A percentile compares a stretch with the other conserved stretches of the same genome.
These are phyloP conservation scores for Tachystola acroxantha DNA, from an alignment of 2,888 invertebrate genomes.

Conservation along the genomic window DNA sequence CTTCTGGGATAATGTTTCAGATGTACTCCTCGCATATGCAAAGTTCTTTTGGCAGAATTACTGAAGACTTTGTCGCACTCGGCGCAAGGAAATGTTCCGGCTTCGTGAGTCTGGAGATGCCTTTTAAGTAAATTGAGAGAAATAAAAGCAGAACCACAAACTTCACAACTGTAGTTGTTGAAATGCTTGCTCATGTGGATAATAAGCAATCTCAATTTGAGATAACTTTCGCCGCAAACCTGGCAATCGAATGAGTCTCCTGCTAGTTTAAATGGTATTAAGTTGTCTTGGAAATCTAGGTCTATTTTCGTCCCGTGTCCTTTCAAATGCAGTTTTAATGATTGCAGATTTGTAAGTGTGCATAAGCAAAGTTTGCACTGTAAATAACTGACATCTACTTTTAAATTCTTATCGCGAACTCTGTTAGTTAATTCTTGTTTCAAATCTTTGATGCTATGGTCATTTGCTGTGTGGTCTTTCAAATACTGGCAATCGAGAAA, in stretches of 20 bases:
- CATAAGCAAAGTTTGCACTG: conserved; percentile 49
- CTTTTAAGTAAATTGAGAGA: conserved; percentile 40
- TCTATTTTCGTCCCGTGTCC: conserved; percentile 43
- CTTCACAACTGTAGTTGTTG: conserved; percentile 58
- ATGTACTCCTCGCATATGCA: conserved; percentile 52
- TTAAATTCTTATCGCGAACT: conserved; percentile 41
- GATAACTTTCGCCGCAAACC: conserved; percentile 43
- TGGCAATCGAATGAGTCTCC: conserved; percentile 46
- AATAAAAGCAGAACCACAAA: conserved; percentile 53
- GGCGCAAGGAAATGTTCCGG: conserved; percentile 51
- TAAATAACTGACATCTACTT: conserved; percentile 48
- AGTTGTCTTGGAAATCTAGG: conserved; percentile 38
- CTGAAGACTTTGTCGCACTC: conserved; percentile 57
- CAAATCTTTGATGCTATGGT: conserved; percentile 38
- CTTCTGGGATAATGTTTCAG: conserved; percentile 40
- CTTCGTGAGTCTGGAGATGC: conserved; percentile 47
- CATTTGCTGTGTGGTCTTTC: conserved; percentile 37
- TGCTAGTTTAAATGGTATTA: conserved; percentile 56
- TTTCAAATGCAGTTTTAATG: conserved; percentile 46
- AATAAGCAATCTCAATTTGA: conserved; percentile 45
- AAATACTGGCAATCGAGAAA: conserved; percentile 37
- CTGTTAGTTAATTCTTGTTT: conserved; percentile 37
- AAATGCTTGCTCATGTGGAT: conserved; percentile 65
- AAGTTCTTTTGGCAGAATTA: conserved; percentile 41
- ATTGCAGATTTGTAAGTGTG: conserved; percentile 26